Percentiles rank a stretch among this genome's conserved stretches.
Conservation (phyloP, 37 sponge, comb jelly and placozoan species). For the Geodia barretti region DNA sequence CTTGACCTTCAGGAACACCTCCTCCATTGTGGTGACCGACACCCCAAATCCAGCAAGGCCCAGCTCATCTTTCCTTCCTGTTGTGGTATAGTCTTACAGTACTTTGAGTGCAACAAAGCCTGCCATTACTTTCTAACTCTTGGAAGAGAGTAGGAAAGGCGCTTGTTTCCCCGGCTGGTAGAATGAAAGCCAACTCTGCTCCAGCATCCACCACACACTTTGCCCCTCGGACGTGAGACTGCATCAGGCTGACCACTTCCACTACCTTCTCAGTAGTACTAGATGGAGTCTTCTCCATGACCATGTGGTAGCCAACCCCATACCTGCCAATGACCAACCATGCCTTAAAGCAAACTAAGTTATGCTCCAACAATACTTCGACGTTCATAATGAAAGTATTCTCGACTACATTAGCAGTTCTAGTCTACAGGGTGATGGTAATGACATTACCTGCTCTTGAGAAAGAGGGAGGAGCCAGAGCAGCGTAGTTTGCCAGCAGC, state of each 20-base stretch:
- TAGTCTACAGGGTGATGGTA: no score
- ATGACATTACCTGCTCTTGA: conserved; percentile 91
- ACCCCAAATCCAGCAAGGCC: conserved; percentile 91
- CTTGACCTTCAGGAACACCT: no score
- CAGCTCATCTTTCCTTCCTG: conserved; percentile 49
- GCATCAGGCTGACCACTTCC: conserved; percentile 50
- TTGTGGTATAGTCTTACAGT: no score
- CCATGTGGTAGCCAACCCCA: conserved; percentile 99
- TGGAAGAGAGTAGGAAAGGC: conserved; percentile 86
- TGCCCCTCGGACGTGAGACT: conserved; percentile 48
- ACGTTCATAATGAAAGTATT: no score
- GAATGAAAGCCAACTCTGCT: conserved; percentile 86
- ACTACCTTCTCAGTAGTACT: conserved; percentile 41
- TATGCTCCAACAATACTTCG: no score
- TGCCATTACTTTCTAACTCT: conserved; percentile 71
- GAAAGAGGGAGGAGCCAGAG: conserved; percentile 88
- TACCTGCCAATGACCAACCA: conserved; percentile 69
- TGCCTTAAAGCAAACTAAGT: no score
- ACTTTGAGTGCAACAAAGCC: no score
- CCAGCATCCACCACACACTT: conserved; percentile 76
- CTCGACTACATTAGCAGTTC: no score
- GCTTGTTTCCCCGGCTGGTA: conserved; percentile 62
- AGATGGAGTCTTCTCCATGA: conserved; percentile 74
- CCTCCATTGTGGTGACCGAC: conserved; percentile 95
- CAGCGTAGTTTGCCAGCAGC: conserved; percentile 81